Evolutionary conservation across 2,888 invertebrate genomes (phyloP).

Genomic region (Ephialtes manifestator): DNA sequence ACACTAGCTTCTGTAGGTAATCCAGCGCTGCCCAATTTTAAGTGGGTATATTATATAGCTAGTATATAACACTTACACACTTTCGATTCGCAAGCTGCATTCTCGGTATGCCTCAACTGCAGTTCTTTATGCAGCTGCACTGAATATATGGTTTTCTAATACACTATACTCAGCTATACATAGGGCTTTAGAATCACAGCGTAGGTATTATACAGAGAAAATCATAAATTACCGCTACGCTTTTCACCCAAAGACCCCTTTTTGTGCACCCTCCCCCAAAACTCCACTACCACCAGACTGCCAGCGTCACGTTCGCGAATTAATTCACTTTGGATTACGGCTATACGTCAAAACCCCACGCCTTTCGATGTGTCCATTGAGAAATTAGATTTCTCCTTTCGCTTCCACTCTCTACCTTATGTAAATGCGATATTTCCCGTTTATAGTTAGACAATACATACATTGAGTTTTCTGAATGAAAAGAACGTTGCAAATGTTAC

Average conservation of each 20-base stretch:
- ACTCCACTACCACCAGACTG: too few species aligned
- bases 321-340: too few species aligned
- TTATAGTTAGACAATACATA: too few species aligned
- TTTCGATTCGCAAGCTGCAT: slow-evolving; percentile 18
- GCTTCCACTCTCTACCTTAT: too few species aligned
- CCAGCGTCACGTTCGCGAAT: too few species aligned
- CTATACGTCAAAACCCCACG: too few species aligned
- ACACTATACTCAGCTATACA: slow-evolving; percentile 24
- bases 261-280: too few species aligned
- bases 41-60: not conserved
- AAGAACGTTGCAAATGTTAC: too few species aligned
- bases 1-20: not conserved
- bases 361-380: too few species aligned
- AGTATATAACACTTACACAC: slow-evolving; percentile 10
- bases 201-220: slow-evolving; percentile 32
- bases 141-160: slow-evolving; percentile 30
- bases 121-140: slow-evolving; percentile 39
- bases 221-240: slow-evolving; percentile 44
- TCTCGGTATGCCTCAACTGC: slow-evolving; percentile 10
- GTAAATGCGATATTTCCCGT: too few species aligned
- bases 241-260: slow-evolving; percentile 24
- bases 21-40: not conserved
- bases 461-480: too few species aligned
- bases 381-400: too few species aligned
- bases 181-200: not conserved